phyloP scores from a whole-genome alignment of 2,797 vertebrate species.

The Emydoidea blandingii region DNA sequence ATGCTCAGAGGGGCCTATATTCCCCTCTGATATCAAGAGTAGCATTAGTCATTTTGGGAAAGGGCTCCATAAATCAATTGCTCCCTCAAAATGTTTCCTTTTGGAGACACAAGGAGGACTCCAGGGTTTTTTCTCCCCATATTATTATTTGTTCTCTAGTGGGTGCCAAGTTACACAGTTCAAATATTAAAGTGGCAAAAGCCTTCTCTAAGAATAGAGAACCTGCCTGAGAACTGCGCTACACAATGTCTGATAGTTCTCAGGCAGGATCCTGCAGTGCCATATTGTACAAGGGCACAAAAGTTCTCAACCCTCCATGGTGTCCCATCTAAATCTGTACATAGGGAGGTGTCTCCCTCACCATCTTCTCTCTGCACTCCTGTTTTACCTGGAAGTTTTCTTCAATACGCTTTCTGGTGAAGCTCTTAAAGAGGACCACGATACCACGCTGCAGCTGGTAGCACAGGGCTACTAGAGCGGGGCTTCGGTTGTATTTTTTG shows the following conservation, averaged over 20 bases:
- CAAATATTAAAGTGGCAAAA: neutral
- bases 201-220: neutral
- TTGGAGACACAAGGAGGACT: neutral
- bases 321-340: neutral
- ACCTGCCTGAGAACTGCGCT: neutral
- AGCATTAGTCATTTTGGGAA: neutral
- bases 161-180: neutral
- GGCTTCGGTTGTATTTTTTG: neutral
- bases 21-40: neutral
- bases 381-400: conserved; percentile 50
- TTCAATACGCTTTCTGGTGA: conserved; percentile 16
- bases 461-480: conserved; percentile 33
- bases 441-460: conserved; percentile 39
- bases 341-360: neutral
- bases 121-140: neutral
- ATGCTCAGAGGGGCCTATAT: neutral
- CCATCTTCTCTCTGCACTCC: neutral
- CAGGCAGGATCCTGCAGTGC: neutral
- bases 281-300: neutral
- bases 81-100: neutral
- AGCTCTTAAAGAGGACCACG: conserved; percentile 46
- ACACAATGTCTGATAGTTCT: neutral
- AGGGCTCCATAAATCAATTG: neutral
- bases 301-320: neutral
- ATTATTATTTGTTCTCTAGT: neutral